These are phyloP conservation scores for Rotaria sp. DNA, from an alignment of 2,888 invertebrate genomes.

Conservation along the genomic window DNA sequence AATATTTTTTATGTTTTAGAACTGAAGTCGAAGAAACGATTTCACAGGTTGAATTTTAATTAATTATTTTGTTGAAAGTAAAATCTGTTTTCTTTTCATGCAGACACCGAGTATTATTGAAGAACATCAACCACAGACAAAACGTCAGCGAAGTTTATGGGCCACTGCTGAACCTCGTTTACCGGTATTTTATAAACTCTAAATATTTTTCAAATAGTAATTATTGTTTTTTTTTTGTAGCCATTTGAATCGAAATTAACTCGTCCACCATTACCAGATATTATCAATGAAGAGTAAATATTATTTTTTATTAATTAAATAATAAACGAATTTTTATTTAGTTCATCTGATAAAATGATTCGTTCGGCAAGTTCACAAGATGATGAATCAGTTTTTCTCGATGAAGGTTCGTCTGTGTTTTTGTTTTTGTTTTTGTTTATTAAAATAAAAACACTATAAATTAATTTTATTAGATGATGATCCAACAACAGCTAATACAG, in stretches of 20 bases:
- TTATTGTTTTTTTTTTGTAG: too few species aligned
- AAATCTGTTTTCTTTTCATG: background rate
- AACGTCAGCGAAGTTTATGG: slow-evolving; percentile 29
- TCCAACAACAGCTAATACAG: background rate
- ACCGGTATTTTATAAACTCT: background rate
- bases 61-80: background rate
- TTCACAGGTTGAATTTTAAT: background rate
- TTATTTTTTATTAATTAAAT: background rate
- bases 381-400: slow-evolving; percentile 24
- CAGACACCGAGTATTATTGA: background rate
- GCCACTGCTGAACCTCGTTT: slow-evolving; percentile 12
- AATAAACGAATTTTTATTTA: background rate
- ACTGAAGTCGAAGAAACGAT: background rate
- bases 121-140: slow-evolving; percentile 12
- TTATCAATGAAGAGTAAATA: slow-evolving; percentile 10
- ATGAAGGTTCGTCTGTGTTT: background rate
- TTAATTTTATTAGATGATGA: background rate
- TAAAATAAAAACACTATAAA: background rate
- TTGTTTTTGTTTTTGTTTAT: background rate
- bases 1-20: background rate
- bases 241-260: background rate
- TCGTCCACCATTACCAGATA: background rate
- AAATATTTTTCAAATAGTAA: background rate
- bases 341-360: slow-evolving; percentile 7
- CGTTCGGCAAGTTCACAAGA: slow-evolving; percentile 5